Conservation (phyloP, 2,113 vertebrate species). For the Dipodomys stephensi region DNA sequence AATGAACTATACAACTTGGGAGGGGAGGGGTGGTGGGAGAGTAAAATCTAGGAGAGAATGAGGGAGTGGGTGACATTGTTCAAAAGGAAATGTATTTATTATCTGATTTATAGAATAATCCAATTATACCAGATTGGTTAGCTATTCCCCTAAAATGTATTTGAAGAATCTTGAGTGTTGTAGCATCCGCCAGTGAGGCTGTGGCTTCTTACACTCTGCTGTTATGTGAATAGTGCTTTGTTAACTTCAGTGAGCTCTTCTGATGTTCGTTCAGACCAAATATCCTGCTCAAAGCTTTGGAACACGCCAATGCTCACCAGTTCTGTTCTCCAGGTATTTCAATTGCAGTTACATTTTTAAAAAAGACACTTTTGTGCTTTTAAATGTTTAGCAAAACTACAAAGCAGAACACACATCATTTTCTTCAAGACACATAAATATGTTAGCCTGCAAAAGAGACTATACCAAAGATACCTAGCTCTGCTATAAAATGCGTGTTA, state of each 20-base stretch:
- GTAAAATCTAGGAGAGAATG: no score
- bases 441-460: not conserved
- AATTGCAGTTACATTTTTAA: not conserved
- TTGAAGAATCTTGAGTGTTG: not conserved
- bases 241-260: not conserved
- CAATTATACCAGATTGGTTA: not conserved
- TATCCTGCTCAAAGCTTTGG: not conserved
- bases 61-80: no score
- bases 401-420: conserved; percentile 41
- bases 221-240: not conserved
- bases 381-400: conserved; percentile 45
- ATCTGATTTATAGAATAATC: no score
- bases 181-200: not conserved
- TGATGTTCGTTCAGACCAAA: not conserved
- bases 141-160: not conserved
- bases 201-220: fast-evolving
- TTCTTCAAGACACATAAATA: conserved; percentile 52
- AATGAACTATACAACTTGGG: no score
- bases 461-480: not conserved
- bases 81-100: no score
- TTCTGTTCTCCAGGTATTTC: conserved; percentile 15
- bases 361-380: conserved; percentile 43
- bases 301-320: not conserved
- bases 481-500: fast-evolving
- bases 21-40: no score